phyloP scores from a whole-genome alignment of 2,797 vertebrate genomes.

The Orientallactaga sibirica region DNA sequence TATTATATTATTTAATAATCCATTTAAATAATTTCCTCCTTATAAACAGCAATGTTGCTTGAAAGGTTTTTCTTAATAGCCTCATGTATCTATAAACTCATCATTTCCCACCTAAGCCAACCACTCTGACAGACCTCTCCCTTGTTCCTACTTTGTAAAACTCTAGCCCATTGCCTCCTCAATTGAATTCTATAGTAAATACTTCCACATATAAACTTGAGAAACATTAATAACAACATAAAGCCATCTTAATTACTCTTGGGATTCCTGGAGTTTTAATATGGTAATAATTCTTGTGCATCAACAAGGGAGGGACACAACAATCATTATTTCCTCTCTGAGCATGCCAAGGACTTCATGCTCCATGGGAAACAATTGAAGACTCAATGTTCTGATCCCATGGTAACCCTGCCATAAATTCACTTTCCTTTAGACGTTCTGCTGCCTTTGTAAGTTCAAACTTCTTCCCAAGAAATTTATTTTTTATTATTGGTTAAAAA shows the following conservation, averaged over 20 bases:
- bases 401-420: background rate
- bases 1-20: background rate
- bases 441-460: background rate
- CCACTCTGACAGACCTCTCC: background rate
- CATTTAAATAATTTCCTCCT: background rate
- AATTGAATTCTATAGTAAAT: slow-evolving; percentile 25
- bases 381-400: background rate
- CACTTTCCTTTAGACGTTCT: background rate
- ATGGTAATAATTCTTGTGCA: background rate
- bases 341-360: background rate
- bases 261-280: background rate
- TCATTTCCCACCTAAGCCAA: background rate
- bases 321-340: background rate
- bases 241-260: slow-evolving; percentile 16
- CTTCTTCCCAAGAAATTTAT: background rate
- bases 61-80: background rate
- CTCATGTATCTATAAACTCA: background rate
- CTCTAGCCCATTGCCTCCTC: background rate
- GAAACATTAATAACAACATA: slow-evolving; percentile 25
- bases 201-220: background rate
- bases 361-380: background rate
- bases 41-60: background rate
- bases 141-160: background rate
- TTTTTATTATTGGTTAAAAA: slow-evolving; percentile 38
- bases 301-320: background rate